Percentiles rank a stretch among this genome's conserved stretches.
Conservation (phyloP, 1,140 invertebrate species). For the Cecropterus lyciades region DNA sequence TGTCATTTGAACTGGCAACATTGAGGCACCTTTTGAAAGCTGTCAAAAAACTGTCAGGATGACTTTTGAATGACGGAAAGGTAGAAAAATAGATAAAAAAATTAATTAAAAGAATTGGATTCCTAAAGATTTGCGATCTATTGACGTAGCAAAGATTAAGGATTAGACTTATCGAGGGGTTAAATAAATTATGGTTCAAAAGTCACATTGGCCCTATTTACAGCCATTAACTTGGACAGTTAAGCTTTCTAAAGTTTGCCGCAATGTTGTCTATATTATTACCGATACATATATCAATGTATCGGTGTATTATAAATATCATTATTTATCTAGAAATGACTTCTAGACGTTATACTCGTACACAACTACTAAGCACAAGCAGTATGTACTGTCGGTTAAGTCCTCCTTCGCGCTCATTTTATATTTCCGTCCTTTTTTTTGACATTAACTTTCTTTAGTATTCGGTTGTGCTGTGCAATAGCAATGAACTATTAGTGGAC, state of each 20-base stretch:
- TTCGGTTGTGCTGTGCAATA: constrained; percentile 31
- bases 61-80: background rate
- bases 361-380: constrained; percentile 36
- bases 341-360: constrained; percentile 26
- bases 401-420: constrained; percentile 63
- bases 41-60: constrained; percentile 7
- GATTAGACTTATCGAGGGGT: too few relatives aligned
- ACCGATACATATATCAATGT: constrained; percentile 20
- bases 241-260: constrained; percentile 12
- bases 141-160: too few relatives aligned
- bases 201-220: too few relatives aligned
- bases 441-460: constrained; percentile 30
- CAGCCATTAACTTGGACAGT: too few relatives aligned
- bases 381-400: constrained; percentile 37
- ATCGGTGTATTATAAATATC: constrained; percentile 24
- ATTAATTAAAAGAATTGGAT: background rate
- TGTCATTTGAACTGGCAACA: constrained; percentile 42
- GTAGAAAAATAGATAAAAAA: constrained; percentile 3
- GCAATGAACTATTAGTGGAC: constrained; percentile 9
- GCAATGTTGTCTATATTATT: constrained; percentile 16
- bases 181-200: too few relatives aligned
- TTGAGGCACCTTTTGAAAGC: constrained; percentile 36
- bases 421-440: constrained; percentile 65
- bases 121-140: too few relatives aligned
- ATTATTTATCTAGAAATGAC: constrained; percentile 28